Conservation (phyloP, 2,888 invertebrate genomes). For the Acleris laterana region DNA sequence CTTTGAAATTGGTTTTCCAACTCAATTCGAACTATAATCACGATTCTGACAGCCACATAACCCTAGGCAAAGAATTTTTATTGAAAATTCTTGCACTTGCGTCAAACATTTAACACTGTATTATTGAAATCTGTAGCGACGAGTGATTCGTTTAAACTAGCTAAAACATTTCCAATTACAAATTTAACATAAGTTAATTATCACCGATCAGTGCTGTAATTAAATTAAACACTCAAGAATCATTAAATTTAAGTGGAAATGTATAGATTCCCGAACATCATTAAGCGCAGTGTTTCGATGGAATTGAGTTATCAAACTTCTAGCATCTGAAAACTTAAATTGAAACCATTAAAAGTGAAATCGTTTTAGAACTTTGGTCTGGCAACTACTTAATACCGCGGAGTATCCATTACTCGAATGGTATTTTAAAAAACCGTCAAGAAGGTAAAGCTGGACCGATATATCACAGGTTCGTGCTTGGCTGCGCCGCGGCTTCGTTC, state of each 20-base stretch:
- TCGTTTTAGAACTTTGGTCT: constrained; percentile 57
- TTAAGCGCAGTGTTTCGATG: constrained; percentile 46
- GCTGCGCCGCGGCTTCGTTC: constrained; percentile 52
- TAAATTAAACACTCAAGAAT: constrained; percentile 32
- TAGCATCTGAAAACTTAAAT: constrained; percentile 70
- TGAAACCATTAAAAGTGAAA: constrained; percentile 67
- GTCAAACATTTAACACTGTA: neutral
- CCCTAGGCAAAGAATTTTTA: neutral
- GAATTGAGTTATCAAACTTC: constrained; percentile 66
- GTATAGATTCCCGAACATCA: constrained; percentile 29
- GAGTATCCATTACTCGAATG: constrained; percentile 67
- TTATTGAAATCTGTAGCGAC: neutral
- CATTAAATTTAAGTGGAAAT: constrained; percentile 26
- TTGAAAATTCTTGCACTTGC: constrained; percentile 2
- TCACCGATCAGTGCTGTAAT: constrained; percentile 22
- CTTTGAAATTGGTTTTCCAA: neutral
- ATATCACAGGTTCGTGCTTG: constrained; percentile 65
- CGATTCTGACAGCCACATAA: neutral
- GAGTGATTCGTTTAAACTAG: no score
- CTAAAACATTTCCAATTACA: constrained; percentile 2
- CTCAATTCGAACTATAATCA: neutral
- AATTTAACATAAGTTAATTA: neutral
- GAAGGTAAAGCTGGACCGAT: constrained; percentile 66
- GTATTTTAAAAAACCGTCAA: constrained; percentile 72
- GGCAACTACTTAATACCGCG: constrained; percentile 61